Evolutionary conservation across 2,113 vertebrate species (phyloP), one percentile per base, ranked within the genome.

Genomic region (Melanostigma gelatinosum): DNA sequence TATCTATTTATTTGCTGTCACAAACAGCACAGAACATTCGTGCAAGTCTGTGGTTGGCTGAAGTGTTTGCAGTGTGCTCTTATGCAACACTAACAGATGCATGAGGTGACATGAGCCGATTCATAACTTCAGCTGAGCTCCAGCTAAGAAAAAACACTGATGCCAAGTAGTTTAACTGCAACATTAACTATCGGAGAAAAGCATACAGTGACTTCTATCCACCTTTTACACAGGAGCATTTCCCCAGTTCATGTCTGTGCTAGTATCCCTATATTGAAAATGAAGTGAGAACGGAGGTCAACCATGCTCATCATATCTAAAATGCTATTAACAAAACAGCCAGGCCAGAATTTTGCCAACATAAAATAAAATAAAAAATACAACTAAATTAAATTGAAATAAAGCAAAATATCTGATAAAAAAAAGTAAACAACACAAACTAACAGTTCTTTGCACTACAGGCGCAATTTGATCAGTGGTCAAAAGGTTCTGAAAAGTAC

Each of bases 241-340:
- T 29, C 70, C 67, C 64, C 1, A 12, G 54, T 57, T 80, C 54
- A 77, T 76, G 75, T 79, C 72, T 38, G 29, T 32, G 32, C 58
- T 44, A 24, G 24, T 24, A 79, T 83, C 76, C 72, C 81, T 50
- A 66, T 64, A 76, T 50, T 76, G n/a, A 66, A 84, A 85, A 79
- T 80, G 6, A 82, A 89, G 50, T 61, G 66, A 67, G 57, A 75
- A n/a, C 70, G 15, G 4, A 85, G 84, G 87, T 91, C 81, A 80
- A 54, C n/a, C 16, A 32, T 89, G 82, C 86, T 84, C 81, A 85
- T 88, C 67, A 82, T 87, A 86, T 89, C 83, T 82, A 62, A 77
- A 86, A 89, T 73, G 65, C 44, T 65, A 81, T 88, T 86, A 85
- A 87, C 24, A 24, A 24, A 24, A 24, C 24, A 24, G 24, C 24